Evolutionary conservation across 2,888 invertebrate genomes (phyloP).

Genomic region (Cheilosia urbana): DNA sequence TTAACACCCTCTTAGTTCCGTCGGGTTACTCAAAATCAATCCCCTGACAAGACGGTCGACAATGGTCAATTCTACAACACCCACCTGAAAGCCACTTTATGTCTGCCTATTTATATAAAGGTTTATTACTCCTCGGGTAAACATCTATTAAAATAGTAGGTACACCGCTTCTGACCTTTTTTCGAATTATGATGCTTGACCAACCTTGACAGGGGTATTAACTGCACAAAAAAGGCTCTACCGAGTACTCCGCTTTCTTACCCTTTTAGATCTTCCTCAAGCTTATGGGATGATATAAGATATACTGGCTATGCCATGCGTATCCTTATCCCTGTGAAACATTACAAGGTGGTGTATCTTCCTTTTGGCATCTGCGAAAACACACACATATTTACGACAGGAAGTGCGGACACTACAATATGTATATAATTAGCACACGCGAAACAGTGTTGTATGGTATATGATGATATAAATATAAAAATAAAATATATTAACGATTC

Average conservation of each 20-base stretch:
- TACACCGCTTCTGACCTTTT: slow-evolving; percentile 43
- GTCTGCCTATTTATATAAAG: slow-evolving; percentile 27
- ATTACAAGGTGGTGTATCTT: background rate
- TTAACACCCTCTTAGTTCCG: slow-evolving; percentile 18
- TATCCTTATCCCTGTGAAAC: background rate
- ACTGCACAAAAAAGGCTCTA: background rate
- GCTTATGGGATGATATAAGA: slow-evolving; percentile 36
- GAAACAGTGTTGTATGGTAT: slow-evolving; percentile 61
- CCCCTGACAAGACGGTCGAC: background rate
- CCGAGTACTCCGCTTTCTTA: background rate
- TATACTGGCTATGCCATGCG: slow-evolving; percentile 30
- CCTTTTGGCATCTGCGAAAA: background rate
- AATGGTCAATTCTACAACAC: slow-evolving; percentile 14
- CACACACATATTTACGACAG: slow-evolving; percentile 6
- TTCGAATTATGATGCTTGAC: slow-evolving; percentile 51
- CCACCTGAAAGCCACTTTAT: slow-evolving; percentile 24
- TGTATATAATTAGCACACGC: slow-evolving; percentile 66
- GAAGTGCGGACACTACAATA: slow-evolving; percentile 39
- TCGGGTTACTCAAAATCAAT: slow-evolving; percentile 36
- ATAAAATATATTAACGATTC: slow-evolving; percentile 62
- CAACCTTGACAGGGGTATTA: slow-evolving; percentile 36
- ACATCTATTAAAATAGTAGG: slow-evolving; percentile 51
- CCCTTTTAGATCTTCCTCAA: slow-evolving; percentile 15
- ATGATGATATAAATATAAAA: slow-evolving; percentile 59
- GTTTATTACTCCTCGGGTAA: slow-evolving; percentile 45